Evolutionary conservation across 2,113 vertebrate species (phyloP).

Genomic region (Heterocephalus glaber): DNA sequence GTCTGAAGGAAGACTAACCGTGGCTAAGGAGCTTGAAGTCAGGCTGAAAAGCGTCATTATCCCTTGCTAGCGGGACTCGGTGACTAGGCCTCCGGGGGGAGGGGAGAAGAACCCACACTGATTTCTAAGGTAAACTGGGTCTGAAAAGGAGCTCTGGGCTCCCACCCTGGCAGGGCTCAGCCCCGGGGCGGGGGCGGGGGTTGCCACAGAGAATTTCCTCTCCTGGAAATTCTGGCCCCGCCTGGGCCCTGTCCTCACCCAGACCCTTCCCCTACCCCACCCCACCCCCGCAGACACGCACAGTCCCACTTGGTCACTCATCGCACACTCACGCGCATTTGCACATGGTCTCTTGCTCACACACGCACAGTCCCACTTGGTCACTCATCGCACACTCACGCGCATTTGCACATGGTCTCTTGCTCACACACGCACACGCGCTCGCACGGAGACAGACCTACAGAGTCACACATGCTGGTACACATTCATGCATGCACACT

Average conservation of each 20-base stretch:
- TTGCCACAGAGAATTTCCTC: slow-evolving; percentile 64
- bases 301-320: too few species aligned
- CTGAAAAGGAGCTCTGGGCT: slow-evolving; percentile 44
- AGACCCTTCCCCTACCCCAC: rapidly evolving
- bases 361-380: too few species aligned
- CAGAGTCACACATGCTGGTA: neutral
- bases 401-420: neutral
- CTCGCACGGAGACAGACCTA: neutral
- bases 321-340: rapidly evolving
- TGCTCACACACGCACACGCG: neutral
- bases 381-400: rapidly evolving
- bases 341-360: rapidly evolving
- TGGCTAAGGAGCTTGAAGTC: slow-evolving; percentile 51
- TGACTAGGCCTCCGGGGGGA: slow-evolving; percentile 16
- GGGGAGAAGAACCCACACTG: neutral
- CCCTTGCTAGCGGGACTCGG: neutral
- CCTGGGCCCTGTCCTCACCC: neutral
- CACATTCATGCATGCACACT: neutral
- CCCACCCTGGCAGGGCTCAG: neutral
- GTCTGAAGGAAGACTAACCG: slow-evolving; percentile 65
- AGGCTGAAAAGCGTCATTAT: slow-evolving; percentile 68
- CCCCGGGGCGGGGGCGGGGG: slow-evolving; percentile 8
- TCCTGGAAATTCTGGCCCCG: neutral
- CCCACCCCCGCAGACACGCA: neutral
- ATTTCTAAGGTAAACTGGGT: slow-evolving; percentile 75